Evolutionary conservation across 2,888 invertebrate genomes (phyloP), one percentile per base, ranked within the genome.

Genomic region (Aleiodes leptofemur): DNA sequence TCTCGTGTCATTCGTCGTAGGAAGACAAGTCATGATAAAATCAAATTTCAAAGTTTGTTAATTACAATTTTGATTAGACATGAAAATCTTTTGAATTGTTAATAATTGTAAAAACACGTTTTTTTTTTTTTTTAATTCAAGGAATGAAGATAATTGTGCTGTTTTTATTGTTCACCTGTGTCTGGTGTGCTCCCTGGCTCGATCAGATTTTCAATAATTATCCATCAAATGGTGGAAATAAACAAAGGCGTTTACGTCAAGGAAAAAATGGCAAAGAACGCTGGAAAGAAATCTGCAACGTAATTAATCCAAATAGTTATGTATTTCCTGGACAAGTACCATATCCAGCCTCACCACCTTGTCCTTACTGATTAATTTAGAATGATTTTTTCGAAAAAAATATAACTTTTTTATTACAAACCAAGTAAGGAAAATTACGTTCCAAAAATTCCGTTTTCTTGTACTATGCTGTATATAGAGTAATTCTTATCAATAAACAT

Each of bases 201-300:
- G 83, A 86, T 16, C 83, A 83, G 9, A 73, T 79, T 64, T 80
- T 79, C 66, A 34, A 77, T 1, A 56, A 77, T 23, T 72, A 82
- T 23, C 51, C 50, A 11, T 56, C n/a, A 7, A 56, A 51, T 56
- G 72, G 50, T 31, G 73, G 71, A 0, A 81, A 82, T 29, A 72
- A 71, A 7, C 69, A 69, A 14, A 82, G 74, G 38, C 76, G 74
- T 29, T 71, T 82, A 31, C 81, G 85, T 13, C 78, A 79, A 50
- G 85, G 83, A 57, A 85, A 85, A 87, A 59, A 61, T 82, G 92
- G 90, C 14, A 91, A 90, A 51, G 92, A 92, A 82, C 91, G 93
- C 1, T 95, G 93, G 89, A 93, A 93, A 84, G 92, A 94, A 69
- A 93, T 95, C 79, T 95, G 95, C 85, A 91, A 93, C 74, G 92